Base-by-base conservation (phyloP, 2,888 invertebrate species). In the Ischnus inquisitorius region DNA sequence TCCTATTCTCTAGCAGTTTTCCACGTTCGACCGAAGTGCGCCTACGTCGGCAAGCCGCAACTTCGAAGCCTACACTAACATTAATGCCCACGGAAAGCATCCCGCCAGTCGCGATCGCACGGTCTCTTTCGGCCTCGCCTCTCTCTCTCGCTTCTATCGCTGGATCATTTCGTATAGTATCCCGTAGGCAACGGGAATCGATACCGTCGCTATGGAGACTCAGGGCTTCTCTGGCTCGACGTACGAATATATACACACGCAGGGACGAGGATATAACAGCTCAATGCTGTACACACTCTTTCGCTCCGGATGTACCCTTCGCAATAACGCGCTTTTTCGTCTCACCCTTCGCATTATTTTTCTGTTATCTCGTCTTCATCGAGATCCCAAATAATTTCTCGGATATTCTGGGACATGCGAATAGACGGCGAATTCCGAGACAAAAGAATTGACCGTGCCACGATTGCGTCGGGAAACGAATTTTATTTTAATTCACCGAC, bases 191-290 rank as follows among this genome's bases (percentile, higher is more conserved):
- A 86, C 85, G 88, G 84, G 90, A 92, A 92, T 93, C 93, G 93
- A 93, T 93, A 92, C 90, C 87, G 87, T 92, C 92, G 88, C 90
- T 89, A 93, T 93, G 91, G 88, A 89, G 87, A 93, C 93, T 86
- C 88, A 86, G 85, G 88, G 87, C 88, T 86, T 85, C 88, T 88
- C 86, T 74, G 34, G 83, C 83, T 75, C 60, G 77, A 82, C 86
- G 84, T 87, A 89, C 34, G 88, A 87, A 60, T 60, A 54, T 86
- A 88, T 88, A 90, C 87, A 87, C 79, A 51, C 72, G 62, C 62
- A 80, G 54, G 46, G 34, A 39, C 19, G 28, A 74, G 79, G 71
- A 43, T 19, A 51, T 64, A 22, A 60, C 25, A 10, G 25, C 57
- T 60, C 57, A 25, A 28, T n/a, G 57, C 25, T 28, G 14, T 60